phyloP scores from a whole-genome alignment of 2,113 vertebrate genomes.

The Syngnathoides biaculeatus region DNA sequence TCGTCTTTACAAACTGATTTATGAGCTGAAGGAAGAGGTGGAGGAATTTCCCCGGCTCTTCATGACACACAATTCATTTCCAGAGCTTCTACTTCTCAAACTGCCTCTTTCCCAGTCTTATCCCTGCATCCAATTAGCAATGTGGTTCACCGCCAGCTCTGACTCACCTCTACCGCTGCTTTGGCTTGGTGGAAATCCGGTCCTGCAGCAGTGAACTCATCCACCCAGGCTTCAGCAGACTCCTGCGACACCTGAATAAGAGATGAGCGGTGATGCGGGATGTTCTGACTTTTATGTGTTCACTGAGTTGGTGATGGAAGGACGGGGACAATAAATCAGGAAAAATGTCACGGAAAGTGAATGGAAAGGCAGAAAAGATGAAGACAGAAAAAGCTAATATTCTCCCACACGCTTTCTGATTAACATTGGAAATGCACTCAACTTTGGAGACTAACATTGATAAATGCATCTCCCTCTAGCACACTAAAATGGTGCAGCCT shows the following conservation, averaged over 20 bases:
- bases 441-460: neutral
- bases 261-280: conserved; percentile 15
- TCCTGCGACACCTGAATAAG: conserved; percentile 79
- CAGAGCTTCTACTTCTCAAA: conserved; percentile 1
- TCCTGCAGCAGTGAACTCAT: conserved; percentile 83
- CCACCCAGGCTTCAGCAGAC: conserved; percentile 94
- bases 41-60: conserved; percentile 2
- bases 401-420: neutral
- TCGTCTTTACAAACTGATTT: neutral
- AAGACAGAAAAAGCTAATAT: conserved; percentile 19
- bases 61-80: conserved; percentile 5
- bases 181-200: conserved; percentile 93
- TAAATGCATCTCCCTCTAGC: neutral
- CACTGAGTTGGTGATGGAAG: conserved; percentile 9
- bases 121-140: neutral
- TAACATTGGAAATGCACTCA: neutral
- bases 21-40: neutral
- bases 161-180: conserved; percentile 91
- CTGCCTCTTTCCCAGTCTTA: neutral
- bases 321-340: conserved; percentile 16
- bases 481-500: conserved; percentile 10
- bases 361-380: conserved; percentile 45
- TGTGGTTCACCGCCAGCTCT: conserved; percentile 5
- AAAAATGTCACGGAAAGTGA: conserved; percentile 34
- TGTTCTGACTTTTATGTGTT: conserved; percentile 4